These are phyloP conservation scores for Lysandra bellargus DNA, from an alignment of 2,888 invertebrate species.

Conservation along the genomic window DNA sequence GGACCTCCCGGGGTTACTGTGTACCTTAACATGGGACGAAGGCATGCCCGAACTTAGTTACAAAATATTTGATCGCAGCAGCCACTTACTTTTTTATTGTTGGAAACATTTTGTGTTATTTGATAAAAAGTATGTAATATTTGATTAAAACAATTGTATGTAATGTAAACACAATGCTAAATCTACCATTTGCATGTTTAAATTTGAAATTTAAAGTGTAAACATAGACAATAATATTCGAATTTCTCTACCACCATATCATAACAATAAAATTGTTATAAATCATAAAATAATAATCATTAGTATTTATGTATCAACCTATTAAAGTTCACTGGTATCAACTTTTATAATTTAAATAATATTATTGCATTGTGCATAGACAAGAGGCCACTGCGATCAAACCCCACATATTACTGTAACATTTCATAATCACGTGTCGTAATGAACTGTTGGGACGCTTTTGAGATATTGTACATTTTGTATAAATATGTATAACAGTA, in stretches of 20 bases:
- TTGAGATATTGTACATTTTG: conserved; percentile 78
- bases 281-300: background rate
- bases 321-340: background rate
- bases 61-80: conserved; percentile 50
- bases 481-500: conserved; percentile 77
- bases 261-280: background rate
- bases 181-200: background rate
- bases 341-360: background rate
- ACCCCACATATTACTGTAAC: conserved; percentile 33
- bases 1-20: conserved; percentile 39
- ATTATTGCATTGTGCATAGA: background rate
- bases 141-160: background rate
- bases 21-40: conserved; percentile 52
- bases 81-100: conserved; percentile 41
- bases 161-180: background rate
- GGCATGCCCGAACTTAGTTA: conserved; percentile 50
- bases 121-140: no score
- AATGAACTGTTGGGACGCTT: conserved; percentile 61
- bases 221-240: conserved; percentile 10
- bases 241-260: background rate
- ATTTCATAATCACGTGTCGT: conserved; percentile 37
- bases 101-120: background rate
- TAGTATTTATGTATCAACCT: background rate
- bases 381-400: conserved; percentile 14
- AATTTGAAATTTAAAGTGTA: background rate